Base-by-base conservation (phyloP, 2,888 invertebrate genomes). In the Aethes cnicana region DNA sequence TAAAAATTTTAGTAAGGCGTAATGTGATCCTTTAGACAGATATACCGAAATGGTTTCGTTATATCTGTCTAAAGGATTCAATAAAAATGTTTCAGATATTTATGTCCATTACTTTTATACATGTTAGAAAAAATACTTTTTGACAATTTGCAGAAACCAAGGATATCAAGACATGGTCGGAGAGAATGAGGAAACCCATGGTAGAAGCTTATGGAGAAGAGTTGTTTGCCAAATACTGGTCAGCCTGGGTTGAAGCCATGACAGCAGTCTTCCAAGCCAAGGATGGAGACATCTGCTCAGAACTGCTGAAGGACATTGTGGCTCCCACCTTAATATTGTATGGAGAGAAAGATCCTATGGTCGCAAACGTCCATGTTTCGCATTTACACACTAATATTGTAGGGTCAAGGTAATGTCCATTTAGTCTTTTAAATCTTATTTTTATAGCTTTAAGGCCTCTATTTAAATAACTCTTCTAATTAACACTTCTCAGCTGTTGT, bases 311-410 rank as follows among this genome's bases (percentile, higher is more conserved):
- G 2, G 84, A 93, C 36, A 94, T 97, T 12, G 86, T 87, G 44
- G 95, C 95, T 58, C 95, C 95, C 0, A 95, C 96, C 0, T 91
- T 96, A 12, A 94, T 98, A 60, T 69, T 98, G 33, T 96, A 97
- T 69, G 97, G 97, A 0, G 91, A 92, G 58, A 95, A 95, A 71
- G 97, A 98, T 81, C 92, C 94, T 0, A 85, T 97, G 82, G 93
- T 97, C 1, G 92, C 93, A 1, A 72, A 84, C 12, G 93, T 94
- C 55, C 97, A 97, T 84, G 91, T 94, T 0, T 88, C 92, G 1
- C 94, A 94, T 81, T 82, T 97, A 12, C 88, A 92, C 42, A 85
- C 92, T 8, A 88, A 94, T 63, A 95, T 97, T 43, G 78, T 83
- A 53, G 84, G 91, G 23, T 92, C 95, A 11, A 92, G 89, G 96